Base-by-base conservation (phyloP, 2,888 invertebrate species). In the Nysson spinosus region DNA sequence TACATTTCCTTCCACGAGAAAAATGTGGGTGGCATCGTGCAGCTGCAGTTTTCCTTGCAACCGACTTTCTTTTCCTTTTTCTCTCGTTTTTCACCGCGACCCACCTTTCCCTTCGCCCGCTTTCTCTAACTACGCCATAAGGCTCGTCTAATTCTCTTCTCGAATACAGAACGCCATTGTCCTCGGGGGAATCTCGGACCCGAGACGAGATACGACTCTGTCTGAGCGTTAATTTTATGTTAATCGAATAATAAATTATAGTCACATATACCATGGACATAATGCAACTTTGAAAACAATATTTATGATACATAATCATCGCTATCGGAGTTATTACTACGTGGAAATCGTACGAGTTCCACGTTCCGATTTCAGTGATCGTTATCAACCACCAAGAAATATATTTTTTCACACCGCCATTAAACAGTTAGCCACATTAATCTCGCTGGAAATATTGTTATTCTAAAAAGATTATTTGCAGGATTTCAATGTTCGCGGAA, bases 1-100 rank as follows among this genome's bases (percentile, higher is more conserved):
- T 72, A 72, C 61, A 72, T 78, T 77, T 69, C 75, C 69, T 66
- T 51, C 26, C 39, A 20, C 12, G 32, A 43, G 51, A 52, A 49
- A 68, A 69, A 61, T 62, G 43, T 50, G 20, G 35, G 39, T 39
- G 50, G 40, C 63, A 34, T 46, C 54, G 32, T 40, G 30, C 46
- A 16, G 37, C 61, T 49, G 51, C 50, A 62, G 55, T 47, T 61
- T 43, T 20, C 22, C 11, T 49, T 19, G 20, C 51, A 39, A 66
- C 60, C 57, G 44, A 44, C 12, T 26, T 30, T 19, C 5, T n/a
- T 22, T 46, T 30, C 28, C 20, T 7, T 16, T 22, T 34, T 6
- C 39, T 17, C 17, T 2, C 20, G n/a, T 6, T 34, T 26, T 14
- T 14, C 26, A 12, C 14, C n/a, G 4, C 9, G 34, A 19, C 19